Percentiles rank a stretch among this genome's conserved stretches.
Evolutionary conservation across 2,113 vertebrate genomes (phyloP).

Genomic region (Mustela nigripes): DNA sequence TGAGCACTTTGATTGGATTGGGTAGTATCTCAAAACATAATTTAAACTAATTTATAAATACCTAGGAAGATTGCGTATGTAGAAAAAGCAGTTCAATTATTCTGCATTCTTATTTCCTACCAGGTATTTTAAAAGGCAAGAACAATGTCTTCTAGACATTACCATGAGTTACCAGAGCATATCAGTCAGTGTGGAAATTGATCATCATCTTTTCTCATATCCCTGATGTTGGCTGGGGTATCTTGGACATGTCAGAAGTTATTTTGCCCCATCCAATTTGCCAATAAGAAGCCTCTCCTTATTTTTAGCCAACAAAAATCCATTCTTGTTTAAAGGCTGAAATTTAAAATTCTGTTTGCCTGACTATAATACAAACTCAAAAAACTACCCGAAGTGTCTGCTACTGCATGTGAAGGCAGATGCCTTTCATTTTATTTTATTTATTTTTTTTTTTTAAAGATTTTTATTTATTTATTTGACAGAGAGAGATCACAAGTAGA

Average conservation of each 20-base stretch:
- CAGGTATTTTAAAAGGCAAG: constrained; percentile 61
- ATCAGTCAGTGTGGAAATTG: constrained; percentile 58
- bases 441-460: no score
- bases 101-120: constrained; percentile 52
- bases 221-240: constrained; percentile 24
- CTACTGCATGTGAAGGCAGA: background rate
- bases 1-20: background rate
- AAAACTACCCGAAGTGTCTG: background rate
- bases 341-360: background rate
- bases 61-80: background rate
- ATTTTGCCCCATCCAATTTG: constrained; percentile 46
- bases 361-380: background rate
- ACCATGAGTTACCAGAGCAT: constrained; percentile 8
- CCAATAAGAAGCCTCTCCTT: background rate
- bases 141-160: background rate
- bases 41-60: constrained; percentile 19
- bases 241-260: constrained; percentile 53
- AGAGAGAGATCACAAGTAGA: no score
- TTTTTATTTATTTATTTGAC: no score
- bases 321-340: background rate
- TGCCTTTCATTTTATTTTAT: no score
- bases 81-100: background rate
- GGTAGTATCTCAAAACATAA: background rate
- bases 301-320: background rate
- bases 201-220: constrained; percentile 1